A percentile compares a stretch with the other conserved stretches of the same genome.
These are phyloP conservation scores for Onychomys torridus DNA, from an alignment of 2,797 vertebrate species.

Conservation along the genomic window DNA sequence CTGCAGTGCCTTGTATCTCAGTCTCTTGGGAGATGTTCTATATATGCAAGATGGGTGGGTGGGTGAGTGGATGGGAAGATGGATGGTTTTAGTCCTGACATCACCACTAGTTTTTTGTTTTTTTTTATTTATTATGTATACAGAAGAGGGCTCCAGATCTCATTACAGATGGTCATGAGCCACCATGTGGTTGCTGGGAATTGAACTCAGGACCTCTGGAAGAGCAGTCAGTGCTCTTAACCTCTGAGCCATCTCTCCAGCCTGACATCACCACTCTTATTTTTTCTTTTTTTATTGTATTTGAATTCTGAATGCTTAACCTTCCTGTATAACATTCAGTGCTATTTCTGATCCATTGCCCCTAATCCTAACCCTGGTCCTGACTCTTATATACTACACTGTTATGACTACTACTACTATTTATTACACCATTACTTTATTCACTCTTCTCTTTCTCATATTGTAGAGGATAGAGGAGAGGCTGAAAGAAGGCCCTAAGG, in stretches of 20 bases:
- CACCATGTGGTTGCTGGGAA: too few relatives aligned
- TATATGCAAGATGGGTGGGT: background rate
- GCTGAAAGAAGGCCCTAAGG: constrained; percentile 36
- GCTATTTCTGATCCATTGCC: background rate
- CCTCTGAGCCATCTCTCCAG: too few relatives aligned
- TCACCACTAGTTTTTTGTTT: constrained; percentile 45
- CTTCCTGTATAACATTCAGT: constrained; percentile 45
- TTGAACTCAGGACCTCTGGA: too few relatives aligned
- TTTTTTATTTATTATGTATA: too few relatives aligned
- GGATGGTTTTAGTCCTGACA: constrained; percentile 38
- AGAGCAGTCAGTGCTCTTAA: too few relatives aligned
- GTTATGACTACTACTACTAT: background rate
- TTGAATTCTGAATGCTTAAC: constrained; percentile 57
- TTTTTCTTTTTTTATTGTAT: constrained; percentile 52
- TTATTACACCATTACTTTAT: background rate
- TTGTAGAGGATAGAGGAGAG: constrained; percentile 55
- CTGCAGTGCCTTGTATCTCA: constrained; percentile 50
- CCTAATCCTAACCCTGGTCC: background rate
- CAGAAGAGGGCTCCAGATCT: too few relatives aligned
- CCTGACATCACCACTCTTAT: constrained; percentile 10
- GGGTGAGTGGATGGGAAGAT: background rate
- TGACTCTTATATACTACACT: constrained; percentile 39
- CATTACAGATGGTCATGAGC: too few relatives aligned
- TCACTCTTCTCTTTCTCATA: constrained; percentile 48
- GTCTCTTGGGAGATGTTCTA: constrained; percentile 37